A percentile compares a stretch with the other conserved stretches of the same genome.
phyloP scores from a whole-genome alignment of 2,797 vertebrate genomes.

The Onychomys leucogaster region DNA sequence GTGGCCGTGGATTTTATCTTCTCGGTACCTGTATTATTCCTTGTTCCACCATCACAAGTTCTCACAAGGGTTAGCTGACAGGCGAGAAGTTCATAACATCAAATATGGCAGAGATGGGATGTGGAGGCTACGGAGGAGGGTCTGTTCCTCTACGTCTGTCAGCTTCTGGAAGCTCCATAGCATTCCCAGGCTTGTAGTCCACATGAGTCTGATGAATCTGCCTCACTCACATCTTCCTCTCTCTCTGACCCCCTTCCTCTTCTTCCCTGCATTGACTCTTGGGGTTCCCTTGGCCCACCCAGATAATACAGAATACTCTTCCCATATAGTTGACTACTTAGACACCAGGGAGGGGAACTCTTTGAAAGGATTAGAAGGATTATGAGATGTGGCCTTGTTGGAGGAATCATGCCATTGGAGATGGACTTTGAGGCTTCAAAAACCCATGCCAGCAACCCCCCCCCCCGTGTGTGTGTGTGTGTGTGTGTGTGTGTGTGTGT shows the following conservation, averaged over 20 bases:
- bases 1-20: neutral
- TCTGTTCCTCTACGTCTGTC: neutral
- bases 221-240: neutral
- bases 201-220: neutral
- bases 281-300: neutral
- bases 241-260: neutral
- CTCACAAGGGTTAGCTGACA: neutral
- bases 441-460: too few relatives aligned
- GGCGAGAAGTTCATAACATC: neutral
- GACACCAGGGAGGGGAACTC: neutral
- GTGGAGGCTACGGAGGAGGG: neutral
- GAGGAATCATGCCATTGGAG: neutral
- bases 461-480: too few relatives aligned
- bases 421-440: neutral
- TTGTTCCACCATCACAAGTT: neutral
- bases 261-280: neutral
- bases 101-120: neutral
- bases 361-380: neutral
- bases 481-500: too few relatives aligned
- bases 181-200: fast-evolving
- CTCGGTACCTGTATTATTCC: neutral
- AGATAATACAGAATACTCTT: neutral
- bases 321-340: neutral
- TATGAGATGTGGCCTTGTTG: neutral
- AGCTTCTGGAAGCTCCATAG: neutral